Evolutionary conservation across 2,113 vertebrate species (phyloP), one percentile per base, ranked within the genome.

Genomic region (Onychostoma macrolepis): DNA sequence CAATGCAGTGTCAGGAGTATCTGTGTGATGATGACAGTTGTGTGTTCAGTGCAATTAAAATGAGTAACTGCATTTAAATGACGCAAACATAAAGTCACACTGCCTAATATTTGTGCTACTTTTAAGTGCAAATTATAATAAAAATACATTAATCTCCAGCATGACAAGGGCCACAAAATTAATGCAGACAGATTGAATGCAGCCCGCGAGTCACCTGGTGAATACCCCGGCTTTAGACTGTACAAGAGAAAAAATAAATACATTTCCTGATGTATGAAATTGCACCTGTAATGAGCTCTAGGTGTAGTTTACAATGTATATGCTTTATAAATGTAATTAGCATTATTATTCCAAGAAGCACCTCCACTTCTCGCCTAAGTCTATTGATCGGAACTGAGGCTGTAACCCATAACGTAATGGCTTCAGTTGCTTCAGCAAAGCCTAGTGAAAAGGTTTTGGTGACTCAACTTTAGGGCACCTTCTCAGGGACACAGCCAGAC

Each of bases 401-500:
- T 33, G 21, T 21, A 24, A 74, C 58, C 45, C 15, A 10, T 38
- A 67, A 63, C 38, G 41, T n/a, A 28, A 28, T 13, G 11, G 38
- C 28, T 30, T 58, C 50, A 56, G 48, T 50, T 36, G 26, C 3
- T 65, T 48, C 12, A 63, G 30, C 36, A 63, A 45, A 76, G 28
- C 41, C 41, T 7, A 1, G 56, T 36, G 56, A 24, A 50, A 69
- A 74, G 53, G 81, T 58, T 79, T 17, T 43, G 45, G 43, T 87
- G 53, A 76, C 45, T 80, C 26, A 58, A 45, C 71, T 82, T 78
- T 65, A 21, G 33, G 48, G 3, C 24, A 48, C 21, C 24, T 86
- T 65, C 1, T 10, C 28, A 28, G 80, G 74, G 80, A 87, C 45
- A 69, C 61, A 61, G 80, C 82, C 33, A 30, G 75, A 78, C 65